A percentile compares a stretch with the other conserved stretches of the same genome.
Conservation (phyloP, 2,113 vertebrate species). For the Hemicordylus capensis region DNA sequence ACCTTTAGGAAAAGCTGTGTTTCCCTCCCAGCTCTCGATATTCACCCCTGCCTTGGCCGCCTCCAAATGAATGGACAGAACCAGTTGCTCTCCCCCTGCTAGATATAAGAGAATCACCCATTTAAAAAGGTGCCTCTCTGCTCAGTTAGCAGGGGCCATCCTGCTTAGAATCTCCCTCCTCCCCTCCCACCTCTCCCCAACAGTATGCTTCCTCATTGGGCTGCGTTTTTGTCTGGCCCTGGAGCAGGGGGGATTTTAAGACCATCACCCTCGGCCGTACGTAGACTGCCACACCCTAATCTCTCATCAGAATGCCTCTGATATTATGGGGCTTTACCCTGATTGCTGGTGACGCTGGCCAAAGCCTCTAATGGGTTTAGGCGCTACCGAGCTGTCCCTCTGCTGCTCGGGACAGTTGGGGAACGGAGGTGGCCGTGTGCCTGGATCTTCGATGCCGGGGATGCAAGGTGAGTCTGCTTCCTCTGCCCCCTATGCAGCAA, state of each 20-base stretch:
- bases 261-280: not conserved
- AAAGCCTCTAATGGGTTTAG: slow-evolving; percentile 31
- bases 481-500: not conserved
- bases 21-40: not conserved
- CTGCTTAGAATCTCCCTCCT: no score
- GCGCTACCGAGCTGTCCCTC: not conserved
- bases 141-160: no score
- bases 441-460: not conserved
- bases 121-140: no score
- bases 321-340: not conserved
- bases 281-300: not conserved
- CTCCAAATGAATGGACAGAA: no score
- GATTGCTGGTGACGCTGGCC: not conserved
- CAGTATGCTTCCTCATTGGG: not conserved
- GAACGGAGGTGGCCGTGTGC: not conserved
- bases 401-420: not conserved
- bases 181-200: not conserved
- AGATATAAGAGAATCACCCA: no score
- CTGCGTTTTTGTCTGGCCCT: no score
- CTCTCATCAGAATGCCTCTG: not conserved
- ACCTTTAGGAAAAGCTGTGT: not conserved
- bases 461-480: not conserved
- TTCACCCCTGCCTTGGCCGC: no score
- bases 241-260: not conserved
- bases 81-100: no score